phyloP scores from a whole-genome alignment of 2,797 vertebrate species.

The Erethizon dorsatum region DNA sequence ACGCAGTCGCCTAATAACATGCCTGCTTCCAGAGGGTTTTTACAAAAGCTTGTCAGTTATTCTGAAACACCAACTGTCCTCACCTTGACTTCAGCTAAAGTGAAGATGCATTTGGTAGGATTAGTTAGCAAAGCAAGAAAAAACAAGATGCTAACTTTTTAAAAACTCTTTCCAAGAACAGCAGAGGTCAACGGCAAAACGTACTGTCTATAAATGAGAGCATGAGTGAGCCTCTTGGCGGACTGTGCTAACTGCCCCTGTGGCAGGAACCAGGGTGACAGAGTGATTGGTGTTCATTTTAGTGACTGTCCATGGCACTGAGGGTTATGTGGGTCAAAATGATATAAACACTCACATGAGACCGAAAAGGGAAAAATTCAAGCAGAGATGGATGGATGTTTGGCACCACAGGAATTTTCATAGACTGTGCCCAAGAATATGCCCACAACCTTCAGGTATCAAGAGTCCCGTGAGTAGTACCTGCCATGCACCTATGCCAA shows the following conservation, averaged over 20 bases:
- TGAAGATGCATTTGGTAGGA: constrained; percentile 71
- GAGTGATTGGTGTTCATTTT: not conserved
- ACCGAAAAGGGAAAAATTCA: not conserved
- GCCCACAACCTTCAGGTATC: not conserved
- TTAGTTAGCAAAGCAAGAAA: constrained; percentile 63
- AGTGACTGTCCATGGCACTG: not conserved
- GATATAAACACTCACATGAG: not conserved
- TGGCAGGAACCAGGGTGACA: not conserved
- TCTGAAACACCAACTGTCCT: constrained; percentile 70
- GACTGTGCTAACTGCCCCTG: not conserved
- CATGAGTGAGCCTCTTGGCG: not conserved
- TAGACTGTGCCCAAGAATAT: not conserved
- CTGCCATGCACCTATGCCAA: not conserved
- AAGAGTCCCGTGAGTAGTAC: not conserved
- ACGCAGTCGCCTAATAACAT: constrained; percentile 79
- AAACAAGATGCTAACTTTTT: not conserved
- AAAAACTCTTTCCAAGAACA: constrained; percentile 26
- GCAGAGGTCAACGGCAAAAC: not conserved
- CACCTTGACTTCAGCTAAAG: constrained; percentile 74
- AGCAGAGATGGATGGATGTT: not conserved
- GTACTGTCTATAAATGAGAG: not conserved
- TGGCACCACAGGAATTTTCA: not conserved
- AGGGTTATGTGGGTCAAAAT: not conserved
- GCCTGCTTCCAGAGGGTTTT: constrained; percentile 82
- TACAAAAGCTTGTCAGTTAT: constrained; percentile 75